Base-by-base conservation (phyloP, 2,797 vertebrate genomes). In the Micropoecilia bifurca region DNA sequence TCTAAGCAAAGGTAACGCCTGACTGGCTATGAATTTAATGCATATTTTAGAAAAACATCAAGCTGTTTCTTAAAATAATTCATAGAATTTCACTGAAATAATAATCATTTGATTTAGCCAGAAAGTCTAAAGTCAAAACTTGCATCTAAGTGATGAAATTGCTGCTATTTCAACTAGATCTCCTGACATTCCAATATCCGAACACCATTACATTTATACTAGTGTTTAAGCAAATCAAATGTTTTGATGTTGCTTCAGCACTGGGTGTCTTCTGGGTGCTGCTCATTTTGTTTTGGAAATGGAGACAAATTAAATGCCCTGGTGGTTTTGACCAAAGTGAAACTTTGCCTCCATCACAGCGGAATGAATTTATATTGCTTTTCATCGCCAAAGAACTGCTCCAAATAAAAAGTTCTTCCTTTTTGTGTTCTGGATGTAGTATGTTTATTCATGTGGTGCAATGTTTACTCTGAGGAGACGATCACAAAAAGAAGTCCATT, bases 301-400 rank as follows among this genome's bases (percentile, higher is more conserved):
- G 0, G 14, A 30, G 9, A 75, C 9, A 36, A 63, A 76, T 46
- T 1, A 45, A 45, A 63, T 46, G 6, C 16, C 6, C 61, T 4
- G 33, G 14, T 48, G 12, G 57, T 69, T 76, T 12, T 73, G 36
- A 25, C 63, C n/a, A 74, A 77, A 47, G 75, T 57, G 28, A 53
- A 80, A 63, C 66, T 48, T 68, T 78, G 59, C 75, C 43, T 47
- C 72, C 36, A 53, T n/a, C 69, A 57, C 43, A 66, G 22, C 59
- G 81, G 36, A 69, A 50, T 75, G n/a, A 9, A 36, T 68, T 68
- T 20, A 3, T 18, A 30, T 14, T 39, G 14, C 13, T 59, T 30
- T 36, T 6, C 0, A 14, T 47, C 20, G 28, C 14, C 8, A 4
- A 43, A 72, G 25, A 76, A 57, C 18, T 66, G 20, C 59, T 73